phyloP scores from a whole-genome alignment of 2,797 vertebrate species.

The Sebastes trivittatus region DNA sequence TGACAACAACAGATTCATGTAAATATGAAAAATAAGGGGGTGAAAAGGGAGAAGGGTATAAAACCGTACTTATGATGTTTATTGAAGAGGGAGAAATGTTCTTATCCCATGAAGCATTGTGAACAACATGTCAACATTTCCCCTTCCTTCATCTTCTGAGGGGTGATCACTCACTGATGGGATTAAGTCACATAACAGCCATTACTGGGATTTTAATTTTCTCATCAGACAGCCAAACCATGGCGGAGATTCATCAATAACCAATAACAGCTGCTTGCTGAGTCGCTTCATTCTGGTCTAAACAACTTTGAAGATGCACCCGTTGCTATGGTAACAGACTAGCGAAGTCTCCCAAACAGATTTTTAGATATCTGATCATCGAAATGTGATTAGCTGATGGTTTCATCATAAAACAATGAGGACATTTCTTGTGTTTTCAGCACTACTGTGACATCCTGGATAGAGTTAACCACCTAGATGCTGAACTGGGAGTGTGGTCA shows the following conservation, averaged over 20 bases:
- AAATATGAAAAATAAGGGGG: not conserved
- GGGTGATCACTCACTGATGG: not conserved
- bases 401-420: not conserved
- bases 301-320: not conserved
- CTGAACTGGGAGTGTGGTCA: not conserved
- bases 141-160: not conserved
- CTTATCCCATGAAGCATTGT: not conserved
- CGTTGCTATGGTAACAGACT: not conserved
- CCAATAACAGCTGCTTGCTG: not conserved
- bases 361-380: not conserved
- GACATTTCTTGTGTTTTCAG: not conserved
- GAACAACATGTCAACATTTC: not conserved
- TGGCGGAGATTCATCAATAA: slow-evolving; percentile 4
- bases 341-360: not conserved
- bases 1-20: not conserved
- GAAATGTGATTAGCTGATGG: not conserved
- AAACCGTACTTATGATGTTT: not conserved
- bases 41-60: not conserved
- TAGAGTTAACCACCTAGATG: not conserved
- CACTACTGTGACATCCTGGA: not conserved
- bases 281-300: not conserved
- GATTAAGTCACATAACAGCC: not conserved
- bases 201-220: not conserved
- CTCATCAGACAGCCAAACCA: not conserved
- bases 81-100: not conserved